Evolutionary conservation across 2,797 vertebrate species (phyloP), one percentile per base, ranked within the genome.

Genomic region (Oreortyx pictus): DNA sequence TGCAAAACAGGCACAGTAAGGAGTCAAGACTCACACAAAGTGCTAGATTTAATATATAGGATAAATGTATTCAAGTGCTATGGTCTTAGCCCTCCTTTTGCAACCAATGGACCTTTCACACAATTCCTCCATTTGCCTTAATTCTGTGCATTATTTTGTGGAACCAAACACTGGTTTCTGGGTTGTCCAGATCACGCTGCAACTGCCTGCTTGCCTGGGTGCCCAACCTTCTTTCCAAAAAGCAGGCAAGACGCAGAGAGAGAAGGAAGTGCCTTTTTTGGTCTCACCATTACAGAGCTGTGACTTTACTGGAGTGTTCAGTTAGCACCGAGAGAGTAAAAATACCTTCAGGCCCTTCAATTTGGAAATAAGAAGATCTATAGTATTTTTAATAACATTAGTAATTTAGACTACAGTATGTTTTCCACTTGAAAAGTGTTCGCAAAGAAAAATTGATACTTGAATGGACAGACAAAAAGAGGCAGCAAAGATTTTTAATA

Each of bases 1-100:
- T 91, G 82, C 83, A 93, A 92, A 81, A 33, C 56, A 60, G 35
- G 64, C 62, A 79, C 47, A 57, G 31, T 73, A 71, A 88, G 17
- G 54, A 89, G 18, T 60, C 25, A 57, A 60, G 37, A 14, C 14
- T 54, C 68, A n/a, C 22, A 82, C 70, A 86, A 54, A 61, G 18
- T 56, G 71, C 67, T 64, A 88, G 54, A 68, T 82, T 78, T 88
- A 25, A 64, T 47, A 50, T 14, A 76, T 31, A 25, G 57, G 29
- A 67, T 19, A 86, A 64, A 1, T 4, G 4, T 14, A 75, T 41
- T 11, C 24, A 87, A 75, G 27, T 24, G 46, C 16, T 59, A 76
- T 72, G 17, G 41, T 89, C 60, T 39, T 52, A 35, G 25, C 29
- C 20, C 33, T 71, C 22, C 35, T 75, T 70, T 89, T 52, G 73